Evolutionary conservation across 2,797 vertebrate genomes (phyloP), one percentile per base, ranked within the genome.

Genomic region (Typhlichthys eigenmanni): DNA sequence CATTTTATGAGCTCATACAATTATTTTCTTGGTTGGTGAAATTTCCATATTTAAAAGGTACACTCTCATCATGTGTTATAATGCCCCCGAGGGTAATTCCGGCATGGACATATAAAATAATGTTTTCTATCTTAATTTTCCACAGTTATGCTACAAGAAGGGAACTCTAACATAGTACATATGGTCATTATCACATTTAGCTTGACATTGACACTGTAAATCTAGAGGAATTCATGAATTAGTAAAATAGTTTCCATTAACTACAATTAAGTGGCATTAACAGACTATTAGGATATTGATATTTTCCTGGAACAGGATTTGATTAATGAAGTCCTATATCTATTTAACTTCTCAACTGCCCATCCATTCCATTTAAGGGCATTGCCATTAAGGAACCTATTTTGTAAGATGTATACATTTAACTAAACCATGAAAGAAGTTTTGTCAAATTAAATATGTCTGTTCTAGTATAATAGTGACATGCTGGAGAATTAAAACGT

Each of bases 281-380:
- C 56, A 66, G 17, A 29, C 55, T 48, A 76, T 73, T 78, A 75
- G 61, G 60, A 72, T 78, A 71, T 72, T 47, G 63, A 82, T 76
- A 60, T 69, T 78, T 72, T 57, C 43, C 66, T 55, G 16, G 48
- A 16, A 19, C 13, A 24, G 24, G 19, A 49, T 58, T 45, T 56
- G 59, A 74, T 73, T 13, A 60, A 66, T 66, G n/a, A 7, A 61
- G 38, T 60, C 14, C 29, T 55, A 17, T 11, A 57, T 52, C 58
- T 60, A 47, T 14, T 13, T 59, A 55, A 47, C 16, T 17, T 13
- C 6, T 7, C 34, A 32, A 55, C 53, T n/a, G 34, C 12, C 17
- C 13, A 58, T n/a, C 60, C 24, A 55, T 16, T 53, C 48, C 55
- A n/a, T 13, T 38, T 10, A 53, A 62, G 50, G 52, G 12, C 47